Evolutionary conservation across 2,888 invertebrate genomes (phyloP), one percentile per base, ranked within the genome.

Genomic region (Lasioglossum malachurum): DNA sequence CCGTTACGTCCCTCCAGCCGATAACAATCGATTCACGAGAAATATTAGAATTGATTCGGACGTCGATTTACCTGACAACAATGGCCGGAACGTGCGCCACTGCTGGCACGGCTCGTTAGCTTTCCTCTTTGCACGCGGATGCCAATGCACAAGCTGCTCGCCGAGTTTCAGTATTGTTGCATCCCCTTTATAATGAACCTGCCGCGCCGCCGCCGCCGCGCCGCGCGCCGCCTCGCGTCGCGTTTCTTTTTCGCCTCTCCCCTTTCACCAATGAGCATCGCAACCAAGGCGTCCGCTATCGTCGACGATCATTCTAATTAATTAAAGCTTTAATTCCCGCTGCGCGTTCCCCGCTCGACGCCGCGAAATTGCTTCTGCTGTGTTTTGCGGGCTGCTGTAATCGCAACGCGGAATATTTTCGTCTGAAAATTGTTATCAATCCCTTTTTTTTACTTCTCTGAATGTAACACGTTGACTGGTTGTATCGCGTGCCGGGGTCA

Each of bases 31-130:
- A 86, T 88, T 81, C 83, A 60, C 80, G 83, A 86, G 86, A 88
- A 86, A 86, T 88, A 88, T 86, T 86, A 76, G 83, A 88, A 89
- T 88, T 82, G 83, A 88, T 88, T 88, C 82, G 82, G 71, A 80
- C 80, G 80, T 80, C 87, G 79, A 89, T 86, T 84, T 82, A 71
- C 78, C 82, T 78, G 82, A 75, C 88, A 88, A 86, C 86, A 86
- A 88, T 89, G 60, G 74, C 64, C 74, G 31, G 76, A 84, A 84
- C 88, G 88, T 86, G 88, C 82, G 53, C 38, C 71, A 35, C 46
- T 69, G 80, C 53, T 69, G 60, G 64, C 78, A 88, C 71, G 83
- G 82, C 78, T 88, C 88, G 88, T 86, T 88, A 88, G 80, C 78
- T 69, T 46, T 78, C 77, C 80, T 76, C 80, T 75, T 83, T 80